Evolutionary conservation across 2,888 invertebrate genomes (phyloP).

Genomic region (Lypha dubia): DNA sequence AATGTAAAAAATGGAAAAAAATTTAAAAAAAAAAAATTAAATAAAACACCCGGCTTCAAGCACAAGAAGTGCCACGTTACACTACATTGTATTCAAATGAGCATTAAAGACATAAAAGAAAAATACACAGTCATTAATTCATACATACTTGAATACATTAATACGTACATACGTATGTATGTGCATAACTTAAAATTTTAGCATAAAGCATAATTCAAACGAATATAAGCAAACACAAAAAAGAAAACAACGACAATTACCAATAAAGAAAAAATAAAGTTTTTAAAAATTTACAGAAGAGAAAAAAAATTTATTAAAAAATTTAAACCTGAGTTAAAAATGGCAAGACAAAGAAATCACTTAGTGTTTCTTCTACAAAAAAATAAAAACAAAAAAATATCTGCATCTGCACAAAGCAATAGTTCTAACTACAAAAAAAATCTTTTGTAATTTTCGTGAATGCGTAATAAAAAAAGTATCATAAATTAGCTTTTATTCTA

Average conservation of each 20-base stretch:
- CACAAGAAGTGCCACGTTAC: constrained; percentile 52
- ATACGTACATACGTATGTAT: no score
- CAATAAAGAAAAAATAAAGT: constrained; percentile 26
- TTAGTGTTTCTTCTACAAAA: background rate
- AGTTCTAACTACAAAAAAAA: background rate
- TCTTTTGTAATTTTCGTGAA: background rate
- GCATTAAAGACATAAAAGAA: constrained; percentile 50
- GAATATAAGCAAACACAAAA: constrained; percentile 22
- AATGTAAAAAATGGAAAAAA: constrained; percentile 3
- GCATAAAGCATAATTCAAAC: constrained; percentile 10
- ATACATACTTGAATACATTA: no score
- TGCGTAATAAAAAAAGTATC: background rate
- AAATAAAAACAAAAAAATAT: no score
- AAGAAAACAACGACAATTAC: constrained; percentile 42
- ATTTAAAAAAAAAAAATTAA: background rate
- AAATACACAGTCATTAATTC: background rate
- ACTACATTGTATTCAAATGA: constrained; percentile 66
- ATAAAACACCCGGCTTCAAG: constrained; percentile 36
- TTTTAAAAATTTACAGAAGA: constrained; percentile 2
- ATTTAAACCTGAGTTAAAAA: constrained; percentile 28
- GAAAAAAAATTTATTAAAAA: background rate
- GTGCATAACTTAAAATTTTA: background rate
- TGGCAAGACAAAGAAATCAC: background rate
- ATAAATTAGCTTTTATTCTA: constrained; percentile 18
- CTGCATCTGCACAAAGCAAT: background rate